Evolutionary conservation across 2,888 invertebrate species (phyloP).

Genomic region (Synergus japonicus): DNA sequence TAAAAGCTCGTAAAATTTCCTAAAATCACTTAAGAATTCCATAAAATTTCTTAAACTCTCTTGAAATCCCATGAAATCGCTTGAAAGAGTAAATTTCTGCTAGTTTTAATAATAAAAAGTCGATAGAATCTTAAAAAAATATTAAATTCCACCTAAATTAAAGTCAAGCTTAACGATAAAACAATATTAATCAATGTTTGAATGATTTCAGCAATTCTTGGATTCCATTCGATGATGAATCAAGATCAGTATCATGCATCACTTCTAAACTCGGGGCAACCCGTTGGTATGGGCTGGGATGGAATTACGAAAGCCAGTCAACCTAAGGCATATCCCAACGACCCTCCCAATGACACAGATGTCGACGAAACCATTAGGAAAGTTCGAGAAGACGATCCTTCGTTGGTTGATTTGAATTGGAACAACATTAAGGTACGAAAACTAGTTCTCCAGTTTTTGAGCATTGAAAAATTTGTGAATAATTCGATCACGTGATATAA

Average conservation of each 20-base stretch:
- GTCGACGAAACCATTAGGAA: conserved; percentile 94
- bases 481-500: too few species aligned
- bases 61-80: too few species aligned
- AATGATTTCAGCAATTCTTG: conserved; percentile 90
- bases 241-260: conserved; percentile 99
- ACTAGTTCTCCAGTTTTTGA: neutral
- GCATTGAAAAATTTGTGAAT: too few species aligned
- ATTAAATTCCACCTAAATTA: neutral
- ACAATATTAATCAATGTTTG: neutral
- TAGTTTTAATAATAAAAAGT: too few species aligned
- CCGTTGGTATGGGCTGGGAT: conserved; percentile 94
- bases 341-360: conserved; percentile 98
- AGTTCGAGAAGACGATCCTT: conserved; percentile 92
- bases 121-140: too few species aligned
- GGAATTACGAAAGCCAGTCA: conserved; percentile 96
- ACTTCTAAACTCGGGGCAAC: conserved; percentile 93
- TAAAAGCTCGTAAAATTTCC: too few species aligned
- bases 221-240: conserved; percentile 99
- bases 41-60: too few species aligned
- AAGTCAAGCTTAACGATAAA: neutral
- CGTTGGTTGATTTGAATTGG: conserved; percentile 95
- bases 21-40: too few species aligned
- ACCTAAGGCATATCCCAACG: conserved; percentile 93
- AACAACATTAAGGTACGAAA: conserved; percentile 97
- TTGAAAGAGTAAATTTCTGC: too few species aligned